Conservation (phyloP, 2,113 vertebrate species). For the Prinia subflava region DNA sequence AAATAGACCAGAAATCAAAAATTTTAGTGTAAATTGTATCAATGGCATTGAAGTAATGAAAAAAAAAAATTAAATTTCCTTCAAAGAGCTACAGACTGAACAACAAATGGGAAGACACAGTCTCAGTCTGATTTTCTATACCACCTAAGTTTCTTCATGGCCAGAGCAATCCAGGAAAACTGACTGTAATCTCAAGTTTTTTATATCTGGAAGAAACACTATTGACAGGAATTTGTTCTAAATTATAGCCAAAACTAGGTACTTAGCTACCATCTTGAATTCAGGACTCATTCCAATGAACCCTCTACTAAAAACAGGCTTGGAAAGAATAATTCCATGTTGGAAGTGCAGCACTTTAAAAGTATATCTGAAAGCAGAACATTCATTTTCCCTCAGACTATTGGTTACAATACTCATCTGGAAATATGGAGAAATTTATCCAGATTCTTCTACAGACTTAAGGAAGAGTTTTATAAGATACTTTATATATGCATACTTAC, state of each 20-base stretch:
- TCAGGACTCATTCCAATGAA: background rate
- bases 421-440: background rate
- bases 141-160: background rate
- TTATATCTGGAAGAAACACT: background rate
- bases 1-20: background rate
- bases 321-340: background rate
- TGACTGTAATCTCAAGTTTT: background rate
- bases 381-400: background rate
- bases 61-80: background rate
- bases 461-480: background rate
- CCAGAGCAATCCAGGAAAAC: background rate
- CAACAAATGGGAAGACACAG: background rate
- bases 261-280: background rate
- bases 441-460: background rate
- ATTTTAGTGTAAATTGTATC: background rate
- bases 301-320: background rate
- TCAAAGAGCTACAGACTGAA: background rate
- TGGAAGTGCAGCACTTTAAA: background rate
- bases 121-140: background rate
- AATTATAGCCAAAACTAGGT: background rate
- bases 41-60: background rate
- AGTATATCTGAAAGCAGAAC: background rate
- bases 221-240: background rate
- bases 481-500: background rate
- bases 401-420: background rate